A percentile compares a stretch with the other conserved stretches of the same genome.
phyloP scores from a whole-genome alignment of 1,140 invertebrate species.

The Latrodectus geometricus region DNA sequence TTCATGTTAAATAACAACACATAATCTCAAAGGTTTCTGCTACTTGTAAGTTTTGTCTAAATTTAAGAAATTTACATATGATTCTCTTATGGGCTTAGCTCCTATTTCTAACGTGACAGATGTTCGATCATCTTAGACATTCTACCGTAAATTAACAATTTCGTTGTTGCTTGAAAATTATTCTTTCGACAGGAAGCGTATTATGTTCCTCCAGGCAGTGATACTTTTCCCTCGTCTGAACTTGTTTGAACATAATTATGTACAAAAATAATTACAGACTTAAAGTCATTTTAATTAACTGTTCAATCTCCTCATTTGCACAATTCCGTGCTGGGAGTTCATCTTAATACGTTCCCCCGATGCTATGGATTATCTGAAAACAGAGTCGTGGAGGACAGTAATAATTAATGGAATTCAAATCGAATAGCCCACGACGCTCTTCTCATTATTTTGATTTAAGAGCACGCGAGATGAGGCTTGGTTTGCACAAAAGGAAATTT shows the following conservation, averaged over 20 bases:
- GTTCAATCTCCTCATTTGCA: constrained; percentile 34
- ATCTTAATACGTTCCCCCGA: constrained; percentile 19
- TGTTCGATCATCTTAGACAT: too few species aligned
- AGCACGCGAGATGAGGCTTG: not conserved
- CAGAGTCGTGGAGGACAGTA: constrained; percentile 26
- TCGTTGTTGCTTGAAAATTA: too few species aligned
- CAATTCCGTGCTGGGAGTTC: not conserved
- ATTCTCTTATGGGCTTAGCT: too few species aligned
- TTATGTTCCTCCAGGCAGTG: too few species aligned
- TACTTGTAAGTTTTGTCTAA: too few species aligned
- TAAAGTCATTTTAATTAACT: constrained; percentile 48
- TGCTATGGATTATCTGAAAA: constrained; percentile 26
- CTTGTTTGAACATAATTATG: constrained; percentile 17
- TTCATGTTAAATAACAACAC: too few species aligned
- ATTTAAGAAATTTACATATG: too few species aligned
- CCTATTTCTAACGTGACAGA: too few species aligned
- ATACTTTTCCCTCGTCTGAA: too few species aligned
- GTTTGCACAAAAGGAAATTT: constrained; percentile 29
- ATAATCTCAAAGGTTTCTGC: too few species aligned
- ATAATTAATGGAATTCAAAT: constrained; percentile 49
- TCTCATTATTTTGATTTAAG: constrained; percentile 38
- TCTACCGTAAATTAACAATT: too few species aligned
- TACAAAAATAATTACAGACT: constrained; percentile 48
- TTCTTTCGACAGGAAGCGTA: too few species aligned
- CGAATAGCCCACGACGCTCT: constrained; percentile 27